Evolutionary conservation across 64 coral and sea anemone genomes (phyloP), one percentile per base, ranked within the genome.

Genomic region (Orbicella faveolata): DNA sequence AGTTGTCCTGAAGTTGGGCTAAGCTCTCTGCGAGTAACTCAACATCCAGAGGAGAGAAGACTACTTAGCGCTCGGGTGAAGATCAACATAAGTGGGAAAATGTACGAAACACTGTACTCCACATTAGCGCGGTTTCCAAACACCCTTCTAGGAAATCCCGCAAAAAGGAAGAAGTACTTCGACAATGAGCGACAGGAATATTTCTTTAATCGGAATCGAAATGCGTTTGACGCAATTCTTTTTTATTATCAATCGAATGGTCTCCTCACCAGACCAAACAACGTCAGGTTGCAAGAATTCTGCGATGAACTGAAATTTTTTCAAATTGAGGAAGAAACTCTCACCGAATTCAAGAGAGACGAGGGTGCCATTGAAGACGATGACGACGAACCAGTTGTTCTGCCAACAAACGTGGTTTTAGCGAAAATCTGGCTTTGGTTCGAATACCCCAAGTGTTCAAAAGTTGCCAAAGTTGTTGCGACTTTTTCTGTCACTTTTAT

Each of bases 181-280:
- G 88, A 74, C 52, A 65, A 37, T 25, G 70, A 87, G 48, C 83
- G 88, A 16, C 57, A 93, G 16, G 97, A 95, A 25, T 99, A 91
- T 67, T 95, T 99, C 36, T 99, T 99, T 53, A 95, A 96, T 72
- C 91, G 91, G 3, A 99, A 99, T 73, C 88, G 94, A 19, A 96
- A 93, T 80, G 97, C 97, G 21, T 99, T 99, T 79, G 91, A 99
- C 67, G 91, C 94, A 2, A 99, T 96, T 66, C 74, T 99, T 36
- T 99, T 96, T 91, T 99, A 91, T 80, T 99, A 99, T 75, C 97
- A 99, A 75, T 99, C 97, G 1, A 83, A 93, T 21, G 97, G 97
- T 34, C 80, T 91, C 12, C 88, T 99, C 34, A 85, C 84, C 39
- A 83, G 91, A 20, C 97, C 94, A 61, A 63, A 93, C 19, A 88